Percentiles rank a stretch among this genome's conserved stretches.
These are phyloP conservation scores for Nyctibius grandis DNA, from an alignment of 2,797 vertebrate species.

Conservation along the genomic window DNA sequence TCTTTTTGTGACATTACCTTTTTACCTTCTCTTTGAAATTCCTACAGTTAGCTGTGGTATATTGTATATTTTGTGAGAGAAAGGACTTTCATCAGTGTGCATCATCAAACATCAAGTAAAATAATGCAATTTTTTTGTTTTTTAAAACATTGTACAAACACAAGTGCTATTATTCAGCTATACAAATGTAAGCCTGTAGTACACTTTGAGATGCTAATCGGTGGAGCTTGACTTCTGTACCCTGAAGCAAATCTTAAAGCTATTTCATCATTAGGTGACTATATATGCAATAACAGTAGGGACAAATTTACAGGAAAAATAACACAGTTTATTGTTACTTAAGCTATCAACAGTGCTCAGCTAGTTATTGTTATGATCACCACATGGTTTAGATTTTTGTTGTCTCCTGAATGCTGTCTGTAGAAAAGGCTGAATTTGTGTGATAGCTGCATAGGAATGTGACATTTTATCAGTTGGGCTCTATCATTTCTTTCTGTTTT, in stretches of 20 bases:
- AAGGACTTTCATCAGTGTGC: background rate
- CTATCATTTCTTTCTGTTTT: background rate
- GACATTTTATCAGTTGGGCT: constrained; percentile 9
- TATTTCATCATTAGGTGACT: constrained; percentile 45
- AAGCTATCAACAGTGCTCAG: background rate
- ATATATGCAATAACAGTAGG: constrained; percentile 6
- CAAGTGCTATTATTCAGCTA: constrained; percentile 30
- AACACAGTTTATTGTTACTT: constrained; percentile 14
- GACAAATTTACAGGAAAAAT: constrained; percentile 20
- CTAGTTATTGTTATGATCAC: background rate
- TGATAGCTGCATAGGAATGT: background rate
- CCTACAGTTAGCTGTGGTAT: background rate
- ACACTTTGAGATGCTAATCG: constrained; percentile 69
- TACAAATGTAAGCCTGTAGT: constrained; percentile 26
- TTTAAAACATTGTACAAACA: background rate
- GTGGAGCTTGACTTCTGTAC: constrained; percentile 75
- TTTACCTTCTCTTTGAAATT: background rate
- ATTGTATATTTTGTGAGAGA: background rate
- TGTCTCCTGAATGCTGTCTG: background rate
- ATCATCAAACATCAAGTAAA: background rate
- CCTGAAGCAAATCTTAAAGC: constrained; percentile 64
- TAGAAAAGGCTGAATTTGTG: background rate
- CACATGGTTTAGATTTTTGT: constrained; percentile 10
- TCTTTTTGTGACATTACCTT: background rate
- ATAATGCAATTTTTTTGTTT: background rate